Evolutionary conservation across 2,888 invertebrate genomes (phyloP), one percentile per base, ranked within the genome.

Genomic region (Villa cingulata): DNA sequence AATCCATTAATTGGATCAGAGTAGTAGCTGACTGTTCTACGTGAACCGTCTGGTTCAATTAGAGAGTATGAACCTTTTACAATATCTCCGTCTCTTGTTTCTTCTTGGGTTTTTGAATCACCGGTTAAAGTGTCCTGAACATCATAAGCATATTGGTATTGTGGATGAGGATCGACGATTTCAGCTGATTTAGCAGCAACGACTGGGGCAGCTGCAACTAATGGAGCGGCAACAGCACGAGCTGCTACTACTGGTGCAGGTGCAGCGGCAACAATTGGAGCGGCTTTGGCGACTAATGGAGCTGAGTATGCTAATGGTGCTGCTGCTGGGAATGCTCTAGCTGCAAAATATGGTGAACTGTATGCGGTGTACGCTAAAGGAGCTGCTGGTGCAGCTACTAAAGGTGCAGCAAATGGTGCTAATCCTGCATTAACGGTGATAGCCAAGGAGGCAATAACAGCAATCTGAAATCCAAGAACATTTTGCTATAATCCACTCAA

Each of bases 41-140:
- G 64, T 48, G 68, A 67, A 55, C 73, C 73, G 56, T 72, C 73
- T 46, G 73, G 63, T 57, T 73, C 72, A 53, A 64, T 63, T 46
- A 73, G 58, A 45, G 70, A 70, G 62, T 72, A 73, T 36, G 68
- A 68, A 51, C 73, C 73, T 54, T 68, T 68, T 32, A 73, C 73
- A 46, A 71, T 63, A 58, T 72, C 72, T 51, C 72, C 72, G 51
- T 68, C 68, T 51, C 72, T 68, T 39, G 63, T 62, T 59, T 73
- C 73, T 46, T 67, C 66, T 59, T 72, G 72, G 49, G 66, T 70
- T 54, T 73, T 72, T 49, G 64, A 64, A 57, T 73, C 73, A 38
- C 73, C 72, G 47, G 73, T 73, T 36, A 71, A 55, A 46, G 62
- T 58, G 54, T 74, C 73, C 57, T 72, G 68, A 18, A 73, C 70